Base-by-base conservation (phyloP, 2,888 invertebrate genomes). In the Temnothorax unifasciatus region DNA sequence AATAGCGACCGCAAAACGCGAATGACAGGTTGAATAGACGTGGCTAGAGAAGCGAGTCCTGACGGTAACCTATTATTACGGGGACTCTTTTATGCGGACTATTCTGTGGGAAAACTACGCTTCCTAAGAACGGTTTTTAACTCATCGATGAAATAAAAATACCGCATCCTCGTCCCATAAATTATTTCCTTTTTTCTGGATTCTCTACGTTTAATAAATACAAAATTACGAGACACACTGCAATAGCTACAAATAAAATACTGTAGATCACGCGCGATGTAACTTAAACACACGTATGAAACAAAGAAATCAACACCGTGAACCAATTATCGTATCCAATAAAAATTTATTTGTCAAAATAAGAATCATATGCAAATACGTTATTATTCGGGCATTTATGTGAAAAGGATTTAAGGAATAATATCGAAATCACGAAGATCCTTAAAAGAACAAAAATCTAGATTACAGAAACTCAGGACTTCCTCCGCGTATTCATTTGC, bases 1-100 rank as follows among this genome's bases (percentile, higher is more conserved):
- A 94, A 94, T 94, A 92, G 93, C 90, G 90, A 94, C 94, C 94
- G 92, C 94, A 93, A 92, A 89, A 93, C 90, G 91, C 90, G 90
- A 93, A 90, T 90, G 90, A 90, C 94, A 93, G 92, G 93, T 93
- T 93, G 92, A 92, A 93, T 92, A 90, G 92, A 88, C 88, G 89
- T 85, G 85, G 89, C 85, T 91, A 91, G 92, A 91, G 89, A 89
- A 88, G 69, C 92, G 89, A 88, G 81, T 71, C 86, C 86, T 86
- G 83, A 85, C 87, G 83, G 86, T 84, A 82, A 76, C 87, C 91
- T 92, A 92, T 93, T 92, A 93, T 93, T 93, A 93, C 86, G 85
- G 76, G 77, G 83, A 88, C 86, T 89, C 88, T 89, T 86, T 91
- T 85, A 87, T 88, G 85, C 90, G 50, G 74, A 59, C 81, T 74